Evolutionary conservation across 1,140 invertebrate genomes (phyloP).

Genomic region (Oreohelix idahoensis): DNA sequence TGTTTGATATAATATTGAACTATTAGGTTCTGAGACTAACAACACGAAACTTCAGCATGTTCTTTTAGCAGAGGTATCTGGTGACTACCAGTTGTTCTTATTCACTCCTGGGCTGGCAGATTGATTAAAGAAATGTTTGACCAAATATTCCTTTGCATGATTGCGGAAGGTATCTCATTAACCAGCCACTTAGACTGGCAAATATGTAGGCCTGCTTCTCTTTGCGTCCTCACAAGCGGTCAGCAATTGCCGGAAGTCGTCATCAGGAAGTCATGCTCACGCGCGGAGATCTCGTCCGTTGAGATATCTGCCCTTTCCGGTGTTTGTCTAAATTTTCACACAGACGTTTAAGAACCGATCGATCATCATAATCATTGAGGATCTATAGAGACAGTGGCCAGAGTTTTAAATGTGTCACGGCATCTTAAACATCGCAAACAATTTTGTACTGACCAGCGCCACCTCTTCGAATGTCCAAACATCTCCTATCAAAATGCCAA

Average conservation of each 20-base stretch:
- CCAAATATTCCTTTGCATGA: conserved; percentile 14
- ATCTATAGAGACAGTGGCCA: neutral
- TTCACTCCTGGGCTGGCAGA: neutral
- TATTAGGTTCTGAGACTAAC: neutral
- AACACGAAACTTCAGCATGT: neutral
- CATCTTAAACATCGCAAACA: no score
- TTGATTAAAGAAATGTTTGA: neutral
- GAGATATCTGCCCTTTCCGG: conserved; percentile 1
- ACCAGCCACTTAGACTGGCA: conserved; percentile 11
- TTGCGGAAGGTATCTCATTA: neutral
- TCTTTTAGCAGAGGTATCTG: neutral
- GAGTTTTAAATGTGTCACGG: neutral
- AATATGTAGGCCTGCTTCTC: neutral
- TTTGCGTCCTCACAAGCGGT: conserved; percentile 20
- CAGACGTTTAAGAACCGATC: neutral
- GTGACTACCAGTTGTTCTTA: neutral
- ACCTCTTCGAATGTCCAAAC: no score
- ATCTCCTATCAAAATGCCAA: no score
- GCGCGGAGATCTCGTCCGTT: conserved; percentile 2
- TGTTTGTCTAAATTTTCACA: conserved; percentile 8
- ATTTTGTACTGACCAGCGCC: no score
- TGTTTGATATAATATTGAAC: neutral
- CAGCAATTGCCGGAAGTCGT: conserved; percentile 20
- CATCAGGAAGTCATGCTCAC: conserved; percentile 28
- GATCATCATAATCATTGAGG: neutral